Percentiles rank a stretch among this genome's conserved stretches.
Conservation (phyloP, 2,797 vertebrate genomes). For the Lacerta viridis region DNA sequence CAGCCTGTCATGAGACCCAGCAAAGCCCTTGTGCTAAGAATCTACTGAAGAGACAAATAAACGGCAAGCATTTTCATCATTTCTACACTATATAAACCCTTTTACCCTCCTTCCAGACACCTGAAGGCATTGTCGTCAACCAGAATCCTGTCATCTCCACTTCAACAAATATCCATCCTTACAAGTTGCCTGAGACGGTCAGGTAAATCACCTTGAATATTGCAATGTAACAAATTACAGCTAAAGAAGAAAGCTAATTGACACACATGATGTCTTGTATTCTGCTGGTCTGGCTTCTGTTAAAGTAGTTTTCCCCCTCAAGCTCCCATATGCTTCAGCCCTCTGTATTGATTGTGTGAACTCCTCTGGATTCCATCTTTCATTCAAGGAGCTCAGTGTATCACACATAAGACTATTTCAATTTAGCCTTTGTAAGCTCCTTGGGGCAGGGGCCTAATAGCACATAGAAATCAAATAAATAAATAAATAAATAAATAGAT, state of each 20-base stretch:
- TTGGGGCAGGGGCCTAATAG: too few species aligned
- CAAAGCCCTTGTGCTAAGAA: too few species aligned
- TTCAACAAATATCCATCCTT: conserved; percentile 65
- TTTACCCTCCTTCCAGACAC: conserved; percentile 64
- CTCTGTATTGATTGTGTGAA: too few species aligned
- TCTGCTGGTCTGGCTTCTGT: too few species aligned
- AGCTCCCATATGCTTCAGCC: neutral
- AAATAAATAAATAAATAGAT: neutral
- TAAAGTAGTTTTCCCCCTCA: neutral
- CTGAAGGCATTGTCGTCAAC: conserved; percentile 65
- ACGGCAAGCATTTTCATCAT: too few species aligned
- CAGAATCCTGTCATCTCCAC: conserved; percentile 46
- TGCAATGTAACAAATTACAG: neutral
- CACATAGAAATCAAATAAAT: too few species aligned
- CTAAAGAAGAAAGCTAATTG: neutral
- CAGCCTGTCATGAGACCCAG: too few species aligned
- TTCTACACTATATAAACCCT: too few species aligned
- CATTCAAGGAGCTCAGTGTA: too few species aligned
- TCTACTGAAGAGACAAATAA: too few species aligned
- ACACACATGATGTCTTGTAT: neutral
- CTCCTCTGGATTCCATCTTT: too few species aligned
- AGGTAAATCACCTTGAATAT: conserved; percentile 67
- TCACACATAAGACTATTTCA: too few species aligned
- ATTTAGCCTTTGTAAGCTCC: neutral
- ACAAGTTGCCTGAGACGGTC: conserved; percentile 76